These are phyloP conservation scores for Pseudopipra pipra DNA, from an alignment of 2,113 vertebrate genomes.

Conservation along the genomic window DNA sequence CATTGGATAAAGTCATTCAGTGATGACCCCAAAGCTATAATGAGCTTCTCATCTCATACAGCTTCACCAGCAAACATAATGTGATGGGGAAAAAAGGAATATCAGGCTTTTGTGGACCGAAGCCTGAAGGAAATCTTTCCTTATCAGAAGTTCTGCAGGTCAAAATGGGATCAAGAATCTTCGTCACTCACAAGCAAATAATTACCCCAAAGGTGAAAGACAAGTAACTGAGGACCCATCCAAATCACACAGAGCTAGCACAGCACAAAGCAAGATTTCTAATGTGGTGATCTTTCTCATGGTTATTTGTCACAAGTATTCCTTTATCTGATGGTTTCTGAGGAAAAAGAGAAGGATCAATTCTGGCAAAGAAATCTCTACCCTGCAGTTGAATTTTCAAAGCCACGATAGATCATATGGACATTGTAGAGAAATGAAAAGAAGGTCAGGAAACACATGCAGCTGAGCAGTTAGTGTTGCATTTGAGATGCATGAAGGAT, in stretches of 20 bases:
- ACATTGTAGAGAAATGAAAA: slow-evolving; percentile 38
- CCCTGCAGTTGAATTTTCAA: slow-evolving; percentile 55
- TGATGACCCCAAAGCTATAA: slow-evolving; percentile 45
- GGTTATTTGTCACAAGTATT: slow-evolving; percentile 55
- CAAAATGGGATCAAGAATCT: slow-evolving; percentile 53
- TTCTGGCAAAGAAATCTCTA: slow-evolving; percentile 44
- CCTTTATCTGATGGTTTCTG: slow-evolving; percentile 46
- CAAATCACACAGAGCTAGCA: slow-evolving; percentile 17
- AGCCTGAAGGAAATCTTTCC: slow-evolving; percentile 48
- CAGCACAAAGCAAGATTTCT: slow-evolving; percentile 38
- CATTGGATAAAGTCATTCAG: slow-evolving; percentile 22
- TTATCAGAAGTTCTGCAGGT: slow-evolving; percentile 43
- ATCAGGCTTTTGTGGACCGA: not conserved
- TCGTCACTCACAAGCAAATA: slow-evolving; percentile 8
- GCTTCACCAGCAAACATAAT: not conserved
- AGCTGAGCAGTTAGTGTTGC: not conserved
- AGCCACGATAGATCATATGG: slow-evolving; percentile 30
- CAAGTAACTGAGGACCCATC: slow-evolving; percentile 27
- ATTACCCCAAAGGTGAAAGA: slow-evolving; percentile 65
- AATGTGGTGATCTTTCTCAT: slow-evolving; percentile 23
- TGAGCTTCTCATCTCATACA: slow-evolving; percentile 40
- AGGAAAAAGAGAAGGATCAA: slow-evolving; percentile 57
- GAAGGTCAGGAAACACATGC: slow-evolving; percentile 41
- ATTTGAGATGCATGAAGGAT: slow-evolving; percentile 35
- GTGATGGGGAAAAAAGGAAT: not conserved